phyloP scores from a whole-genome alignment of 2,888 invertebrate genomes.

The Drosophila gaucha region DNA sequence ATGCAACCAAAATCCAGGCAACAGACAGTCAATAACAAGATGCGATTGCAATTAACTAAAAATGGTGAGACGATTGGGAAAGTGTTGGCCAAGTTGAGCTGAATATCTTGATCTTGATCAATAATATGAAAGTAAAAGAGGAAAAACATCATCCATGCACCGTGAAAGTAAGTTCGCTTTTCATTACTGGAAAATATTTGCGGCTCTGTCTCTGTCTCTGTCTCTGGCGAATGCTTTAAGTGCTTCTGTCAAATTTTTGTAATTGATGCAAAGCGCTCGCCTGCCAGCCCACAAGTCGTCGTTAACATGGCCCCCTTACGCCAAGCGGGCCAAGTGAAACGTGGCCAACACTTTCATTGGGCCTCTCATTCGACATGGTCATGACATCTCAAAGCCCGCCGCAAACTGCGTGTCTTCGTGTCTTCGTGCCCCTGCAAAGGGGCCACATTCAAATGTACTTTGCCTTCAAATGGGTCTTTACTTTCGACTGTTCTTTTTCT shows the following conservation, averaged over 20 bases:
- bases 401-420: slow-evolving; percentile 23
- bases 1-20: slow-evolving; percentile 18
- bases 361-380: slow-evolving; percentile 61
- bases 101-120: slow-evolving; percentile 65
- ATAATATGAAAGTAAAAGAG: slow-evolving; percentile 71
- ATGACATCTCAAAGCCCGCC: slow-evolving; percentile 58
- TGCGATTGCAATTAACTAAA: slow-evolving; percentile 62
- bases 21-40: slow-evolving; percentile 32
- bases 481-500: slow-evolving; percentile 1
- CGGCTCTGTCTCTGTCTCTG: slow-evolving; percentile 3
- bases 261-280: slow-evolving; percentile 57
- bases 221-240: slow-evolving; percentile 44
- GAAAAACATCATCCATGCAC: slow-evolving; percentile 26
- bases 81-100: slow-evolving; percentile 56
- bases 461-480: slow-evolving; percentile 4
- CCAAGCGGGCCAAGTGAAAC: slow-evolving; percentile 37
- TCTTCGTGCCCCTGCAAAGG: slow-evolving; percentile 20
- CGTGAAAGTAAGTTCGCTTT: slow-evolving; percentile 73
- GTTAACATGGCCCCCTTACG: slow-evolving; percentile 33
- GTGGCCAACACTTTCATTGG: slow-evolving; percentile 65
- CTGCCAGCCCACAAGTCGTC: slow-evolving; percentile 32
- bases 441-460: slow-evolving; percentile 5
- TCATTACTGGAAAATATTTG: slow-evolving; percentile 49
- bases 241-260: slow-evolving; percentile 74
- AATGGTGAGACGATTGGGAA: slow-evolving; percentile 64